A percentile compares a stretch with the other conserved stretches of the same genome.
Evolutionary conservation across 2,888 invertebrate genomes (phyloP).

Genomic region (Lypha dubia): DNA sequence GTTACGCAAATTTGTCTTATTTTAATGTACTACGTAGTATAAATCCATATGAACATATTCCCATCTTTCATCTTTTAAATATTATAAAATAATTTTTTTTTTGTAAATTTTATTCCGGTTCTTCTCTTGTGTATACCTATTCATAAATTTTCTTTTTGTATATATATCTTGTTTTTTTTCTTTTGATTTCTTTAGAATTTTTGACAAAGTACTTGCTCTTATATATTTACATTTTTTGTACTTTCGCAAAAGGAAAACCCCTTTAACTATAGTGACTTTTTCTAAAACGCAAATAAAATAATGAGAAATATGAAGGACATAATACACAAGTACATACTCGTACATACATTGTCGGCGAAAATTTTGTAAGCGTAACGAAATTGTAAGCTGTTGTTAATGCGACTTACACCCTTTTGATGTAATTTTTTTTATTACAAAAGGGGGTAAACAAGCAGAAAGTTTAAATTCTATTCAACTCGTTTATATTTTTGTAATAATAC

Average conservation of each 20-base stretch:
- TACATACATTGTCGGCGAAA: conserved; percentile 1
- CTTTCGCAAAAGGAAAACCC: conserved; percentile 41
- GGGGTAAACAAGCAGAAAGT: conserved; percentile 1
- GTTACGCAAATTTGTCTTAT: no score
- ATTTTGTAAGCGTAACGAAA: conserved; percentile 60
- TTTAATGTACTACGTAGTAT: neutral
- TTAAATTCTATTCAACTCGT: conserved; percentile 17
- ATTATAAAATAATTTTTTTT: no score
- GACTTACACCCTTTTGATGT: conserved; percentile 60
- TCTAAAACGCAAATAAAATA: conserved; percentile 15
- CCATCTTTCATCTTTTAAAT: neutral
- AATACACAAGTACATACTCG: no score
- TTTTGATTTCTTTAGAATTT: conserved; percentile 37
- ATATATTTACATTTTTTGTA: no score
- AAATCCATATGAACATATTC: neutral
- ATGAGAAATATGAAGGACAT: no score
- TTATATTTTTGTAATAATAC: neutral
- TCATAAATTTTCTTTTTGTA: conserved; percentile 62
- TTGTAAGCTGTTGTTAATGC: conserved; percentile 57
- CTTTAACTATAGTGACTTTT: conserved; percentile 18
- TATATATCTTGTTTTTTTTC: no score
- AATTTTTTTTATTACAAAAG: conserved; percentile 23
- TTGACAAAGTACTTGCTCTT: conserved; percentile 24
- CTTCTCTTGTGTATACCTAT: conserved; percentile 42
- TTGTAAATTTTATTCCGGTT: neutral